Base-by-base conservation (phyloP, 2,113 vertebrate genomes). In the Psilopogon haemacephalus region DNA sequence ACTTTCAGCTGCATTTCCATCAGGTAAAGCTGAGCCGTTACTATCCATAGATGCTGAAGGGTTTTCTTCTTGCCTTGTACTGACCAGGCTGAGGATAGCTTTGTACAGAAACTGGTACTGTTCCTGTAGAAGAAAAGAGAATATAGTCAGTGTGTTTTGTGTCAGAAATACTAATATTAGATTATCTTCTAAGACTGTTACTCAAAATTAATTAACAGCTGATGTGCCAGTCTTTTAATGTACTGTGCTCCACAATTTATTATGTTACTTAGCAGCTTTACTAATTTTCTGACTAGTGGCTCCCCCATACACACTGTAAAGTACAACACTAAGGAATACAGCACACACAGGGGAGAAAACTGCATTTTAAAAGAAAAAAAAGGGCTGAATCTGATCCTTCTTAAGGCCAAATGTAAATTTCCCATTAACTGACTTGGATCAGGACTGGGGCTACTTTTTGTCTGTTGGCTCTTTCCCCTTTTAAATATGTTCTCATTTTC, bases 71-170 rank as follows among this genome's bases (percentile, higher is more conserved):
- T 99, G 98, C 84, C 98, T 98, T 23, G 97, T 98, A 92, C 98
- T 98, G 54, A 99, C 98, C 35, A 99, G 98, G 97, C 99, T 99
- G 96, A 99, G 98, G 91, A 99, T 98, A 76, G 98, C 98, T 98
- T 98, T 98, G 97, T 99, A 99, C 70, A 99, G 98, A 97, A 99
- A 99, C 95, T 99, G 99, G 93, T 98, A 99, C 94, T 99, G 98
- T 23, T 99, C 99, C 99, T 99, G 92, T 37, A 88, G 85, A 72
- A 91, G 52, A 83, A 75, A 92, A 95, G 76, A 75, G 8, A 27
- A 44, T 10, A 80, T 5, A 74, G 44, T 90, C 79, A 82, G 48
- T 33, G 24, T 55, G 21, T 23, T 30, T 16, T 55, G 27, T 77
- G 56, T n/a, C 82, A 91, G 40, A 75, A 75, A 80, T 28, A 65